Evolutionary conservation across 1,140 invertebrate genomes (phyloP).

Genomic region (Paramacrobiotus metropolitanus): DNA sequence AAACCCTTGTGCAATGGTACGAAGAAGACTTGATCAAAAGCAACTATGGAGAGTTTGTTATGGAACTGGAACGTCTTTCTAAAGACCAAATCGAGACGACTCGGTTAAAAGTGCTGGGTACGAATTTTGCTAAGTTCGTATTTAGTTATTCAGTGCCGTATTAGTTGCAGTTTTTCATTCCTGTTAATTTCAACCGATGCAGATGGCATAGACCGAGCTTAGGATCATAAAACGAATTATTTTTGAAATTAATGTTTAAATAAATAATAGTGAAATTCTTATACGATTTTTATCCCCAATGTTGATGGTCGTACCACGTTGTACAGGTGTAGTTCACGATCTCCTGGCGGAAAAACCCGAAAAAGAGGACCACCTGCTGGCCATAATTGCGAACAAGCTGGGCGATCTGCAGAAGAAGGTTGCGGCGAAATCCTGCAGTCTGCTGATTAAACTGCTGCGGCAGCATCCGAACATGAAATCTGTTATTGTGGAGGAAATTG

Average conservation of each 20-base stretch:
- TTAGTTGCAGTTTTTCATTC: too few relatives aligned
- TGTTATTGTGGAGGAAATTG: slow-evolving; percentile 60
- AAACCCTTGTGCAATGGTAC: slow-evolving; percentile 30
- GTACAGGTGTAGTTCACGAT: slow-evolving; percentile 34
- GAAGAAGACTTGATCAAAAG: slow-evolving; percentile 62
- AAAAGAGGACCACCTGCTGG: slow-evolving; percentile 58
- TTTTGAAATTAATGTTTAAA: too few relatives aligned
- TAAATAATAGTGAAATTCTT: too few relatives aligned
- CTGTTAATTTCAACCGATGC: too few relatives aligned
- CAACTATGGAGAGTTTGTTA: slow-evolving; percentile 44
- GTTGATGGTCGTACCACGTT: slow-evolving; percentile 8
- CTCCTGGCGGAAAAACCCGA: slow-evolving; percentile 58
- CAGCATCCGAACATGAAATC: slow-evolving; percentile 75
- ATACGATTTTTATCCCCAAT: slow-evolving; percentile 9
- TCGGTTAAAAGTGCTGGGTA: slow-evolving; percentile 50
- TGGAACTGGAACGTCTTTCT: slow-evolving; percentile 33
- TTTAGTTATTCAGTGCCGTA: too few relatives aligned
- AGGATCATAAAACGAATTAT: too few relatives aligned
- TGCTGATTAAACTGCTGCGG: slow-evolving; percentile 55
- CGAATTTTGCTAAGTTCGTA: slow-evolving; percentile 17
- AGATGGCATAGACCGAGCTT: too few relatives aligned
- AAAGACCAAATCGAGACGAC: slow-evolving; percentile 47
- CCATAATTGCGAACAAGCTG: slow-evolving; percentile 70
- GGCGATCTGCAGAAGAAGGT: slow-evolving; percentile 72
- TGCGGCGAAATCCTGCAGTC: slow-evolving; percentile 58